These are phyloP conservation scores for Prunella strophiata DNA, from an alignment of 2,797 vertebrate species.

Conservation along the genomic window DNA sequence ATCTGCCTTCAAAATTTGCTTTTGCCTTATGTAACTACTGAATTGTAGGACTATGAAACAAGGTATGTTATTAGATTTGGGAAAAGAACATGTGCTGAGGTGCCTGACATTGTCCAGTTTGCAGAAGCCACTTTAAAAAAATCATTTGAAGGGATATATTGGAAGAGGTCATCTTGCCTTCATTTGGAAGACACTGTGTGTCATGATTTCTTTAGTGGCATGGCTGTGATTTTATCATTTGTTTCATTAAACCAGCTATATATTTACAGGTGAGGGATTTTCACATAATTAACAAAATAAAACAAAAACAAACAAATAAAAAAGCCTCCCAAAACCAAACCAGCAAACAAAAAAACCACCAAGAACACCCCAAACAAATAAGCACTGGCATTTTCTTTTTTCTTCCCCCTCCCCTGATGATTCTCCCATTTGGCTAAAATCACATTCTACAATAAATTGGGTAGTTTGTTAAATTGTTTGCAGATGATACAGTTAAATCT, in stretches of 20 bases:
- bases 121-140: neutral
- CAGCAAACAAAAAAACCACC: neutral
- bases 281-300: neutral
- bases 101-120: neutral
- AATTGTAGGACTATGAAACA: neutral
- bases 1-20: neutral
- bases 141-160: neutral
- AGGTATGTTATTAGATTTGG: neutral
- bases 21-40: neutral
- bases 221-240: neutral
- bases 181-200: neutral
- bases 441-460: neutral
- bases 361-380: neutral
- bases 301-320: neutral
- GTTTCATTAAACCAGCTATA: neutral
- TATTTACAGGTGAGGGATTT: neutral
- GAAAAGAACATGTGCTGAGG: neutral
- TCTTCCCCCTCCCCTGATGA: accelerated
- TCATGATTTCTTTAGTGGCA: neutral
- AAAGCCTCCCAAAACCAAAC: neutral
- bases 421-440: neutral
- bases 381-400: neutral
- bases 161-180: neutral
- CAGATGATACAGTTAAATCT: neutral
- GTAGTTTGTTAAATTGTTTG: conserved; percentile 3